These are phyloP conservation scores for Acronicta leporina DNA, from an alignment of 2,888 invertebrate genomes.

Conservation along the genomic window DNA sequence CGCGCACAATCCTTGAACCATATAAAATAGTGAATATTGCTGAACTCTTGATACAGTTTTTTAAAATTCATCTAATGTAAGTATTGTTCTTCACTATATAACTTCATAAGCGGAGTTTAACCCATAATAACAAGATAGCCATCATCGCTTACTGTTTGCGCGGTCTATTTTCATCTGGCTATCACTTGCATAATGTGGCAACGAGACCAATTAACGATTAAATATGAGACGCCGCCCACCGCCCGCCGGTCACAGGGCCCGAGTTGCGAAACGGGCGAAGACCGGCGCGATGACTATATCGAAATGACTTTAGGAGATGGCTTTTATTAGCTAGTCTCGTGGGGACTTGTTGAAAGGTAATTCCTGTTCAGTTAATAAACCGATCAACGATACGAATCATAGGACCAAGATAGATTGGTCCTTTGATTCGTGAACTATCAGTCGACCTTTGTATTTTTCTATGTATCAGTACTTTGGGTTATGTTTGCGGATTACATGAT, in stretches of 20 bases:
- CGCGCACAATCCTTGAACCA: too few species aligned
- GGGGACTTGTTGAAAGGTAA: slow-evolving; percentile 9
- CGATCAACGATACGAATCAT: background rate
- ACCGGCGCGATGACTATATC: slow-evolving; percentile 37
- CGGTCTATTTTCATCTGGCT: slow-evolving; percentile 51
- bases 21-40: too few species aligned
- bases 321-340: slow-evolving; percentile 28
- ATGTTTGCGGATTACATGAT: too few species aligned
- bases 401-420: slow-evolving; percentile 9
- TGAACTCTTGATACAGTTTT: too few species aligned
- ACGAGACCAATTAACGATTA: slow-evolving; percentile 74
- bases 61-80: too few species aligned
- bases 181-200: slow-evolving; percentile 67
- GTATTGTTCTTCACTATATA: too few species aligned
- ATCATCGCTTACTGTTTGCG: slow-evolving; percentile 40
- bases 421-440: background rate
- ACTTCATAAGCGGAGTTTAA: slow-evolving; percentile 10
- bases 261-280: slow-evolving; percentile 47
- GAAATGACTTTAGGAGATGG: slow-evolving; percentile 35
- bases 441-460: too few species aligned
- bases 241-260: slow-evolving; percentile 45
- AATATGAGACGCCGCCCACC: slow-evolving; percentile 64
- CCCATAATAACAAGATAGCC: slow-evolving; percentile 25
- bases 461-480: too few species aligned
- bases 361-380: slow-evolving; percentile 24